A percentile compares a stretch with the other conserved stretches of the same genome.
Conservation (phyloP, 2,888 invertebrate species). For the Furcula furcula region DNA sequence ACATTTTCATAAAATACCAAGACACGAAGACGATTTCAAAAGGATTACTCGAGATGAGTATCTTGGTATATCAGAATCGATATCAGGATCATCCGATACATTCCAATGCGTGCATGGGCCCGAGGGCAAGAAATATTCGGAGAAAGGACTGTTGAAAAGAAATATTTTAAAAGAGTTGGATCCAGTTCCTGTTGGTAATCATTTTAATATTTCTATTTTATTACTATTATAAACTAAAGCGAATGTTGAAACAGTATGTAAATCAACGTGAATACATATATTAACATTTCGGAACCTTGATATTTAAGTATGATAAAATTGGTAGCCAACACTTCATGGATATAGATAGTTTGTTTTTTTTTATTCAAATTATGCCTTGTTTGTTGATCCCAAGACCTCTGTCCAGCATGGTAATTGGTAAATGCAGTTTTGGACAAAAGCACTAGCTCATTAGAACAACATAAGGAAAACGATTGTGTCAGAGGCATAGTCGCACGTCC, state of each 20-base stretch:
- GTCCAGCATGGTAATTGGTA: too few relatives aligned
- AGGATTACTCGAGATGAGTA: constrained; percentile 47
- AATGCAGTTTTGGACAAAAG: too few relatives aligned
- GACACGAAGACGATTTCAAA: constrained; percentile 27
- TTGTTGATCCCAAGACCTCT: too few relatives aligned
- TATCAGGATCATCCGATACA: constrained; percentile 51
- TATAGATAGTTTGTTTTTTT: background rate
- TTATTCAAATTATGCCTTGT: too few relatives aligned
- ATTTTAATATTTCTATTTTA: constrained; percentile 3
- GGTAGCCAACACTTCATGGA: background rate
- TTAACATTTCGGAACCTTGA: constrained; percentile 1
- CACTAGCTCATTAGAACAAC: too few relatives aligned
- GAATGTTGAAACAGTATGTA: background rate
- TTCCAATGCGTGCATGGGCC: constrained; percentile 52
- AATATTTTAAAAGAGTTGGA: constrained; percentile 54
- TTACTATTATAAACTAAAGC: background rate
- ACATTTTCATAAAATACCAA: constrained; percentile 42
- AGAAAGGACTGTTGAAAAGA: constrained; percentile 47
- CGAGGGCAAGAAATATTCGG: constrained; percentile 46
- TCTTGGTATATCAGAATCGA: constrained; percentile 40
- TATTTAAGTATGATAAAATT: background rate
- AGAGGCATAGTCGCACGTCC: too few relatives aligned
- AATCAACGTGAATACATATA: constrained; percentile 6
- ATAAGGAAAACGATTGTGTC: too few relatives aligned
- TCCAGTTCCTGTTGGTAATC: constrained; percentile 38